phyloP scores from a whole-genome alignment of 2,797 vertebrate genomes.

The Enteromius viviparus region DNA sequence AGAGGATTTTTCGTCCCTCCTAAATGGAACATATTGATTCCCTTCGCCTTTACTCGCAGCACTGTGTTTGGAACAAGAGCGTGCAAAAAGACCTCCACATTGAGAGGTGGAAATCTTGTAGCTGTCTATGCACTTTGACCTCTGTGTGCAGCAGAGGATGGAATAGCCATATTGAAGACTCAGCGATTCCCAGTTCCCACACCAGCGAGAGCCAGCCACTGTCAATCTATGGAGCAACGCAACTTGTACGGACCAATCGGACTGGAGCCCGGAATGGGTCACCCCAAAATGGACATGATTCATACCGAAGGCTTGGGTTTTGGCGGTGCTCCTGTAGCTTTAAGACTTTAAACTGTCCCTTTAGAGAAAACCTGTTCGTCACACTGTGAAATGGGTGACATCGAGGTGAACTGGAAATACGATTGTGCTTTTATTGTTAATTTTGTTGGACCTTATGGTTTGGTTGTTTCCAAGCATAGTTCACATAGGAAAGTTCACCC shows the following conservation, averaged over 20 bases:
- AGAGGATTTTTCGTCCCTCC: constrained; percentile 37
- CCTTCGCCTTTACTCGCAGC: constrained; percentile 69
- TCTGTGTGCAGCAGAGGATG: constrained; percentile 74
- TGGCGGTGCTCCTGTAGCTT: constrained; percentile 57
- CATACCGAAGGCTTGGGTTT: constrained; percentile 46
- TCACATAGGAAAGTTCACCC: constrained; percentile 9
- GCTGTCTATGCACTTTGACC: constrained; percentile 87
- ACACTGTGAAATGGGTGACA: constrained; percentile 63
- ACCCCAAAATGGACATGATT: constrained; percentile 49
- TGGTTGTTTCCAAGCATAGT: constrained; percentile 4
- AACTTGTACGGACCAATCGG: constrained; percentile 61
- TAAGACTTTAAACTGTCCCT: constrained; percentile 46
- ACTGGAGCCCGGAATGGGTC: constrained; percentile 10
- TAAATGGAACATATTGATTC: constrained; percentile 61
- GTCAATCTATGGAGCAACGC: constrained; percentile 60
- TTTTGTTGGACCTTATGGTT: constrained; percentile 37
- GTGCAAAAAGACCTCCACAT: constrained; percentile 63
- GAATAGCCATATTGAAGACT: constrained; percentile 85
- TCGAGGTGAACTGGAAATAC: constrained; percentile 57
- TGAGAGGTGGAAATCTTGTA: constrained; percentile 71
- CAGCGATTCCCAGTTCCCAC: constrained; percentile 75
- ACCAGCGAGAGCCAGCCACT: constrained; percentile 77
- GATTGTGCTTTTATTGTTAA: constrained; percentile 41
- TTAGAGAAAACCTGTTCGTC: constrained; percentile 53
- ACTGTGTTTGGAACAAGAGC: constrained; percentile 69